Percentiles rank a stretch among this genome's conserved stretches.
phyloP scores from a whole-genome alignment of 2,797 vertebrate species.

The Labeo calbasu region DNA sequence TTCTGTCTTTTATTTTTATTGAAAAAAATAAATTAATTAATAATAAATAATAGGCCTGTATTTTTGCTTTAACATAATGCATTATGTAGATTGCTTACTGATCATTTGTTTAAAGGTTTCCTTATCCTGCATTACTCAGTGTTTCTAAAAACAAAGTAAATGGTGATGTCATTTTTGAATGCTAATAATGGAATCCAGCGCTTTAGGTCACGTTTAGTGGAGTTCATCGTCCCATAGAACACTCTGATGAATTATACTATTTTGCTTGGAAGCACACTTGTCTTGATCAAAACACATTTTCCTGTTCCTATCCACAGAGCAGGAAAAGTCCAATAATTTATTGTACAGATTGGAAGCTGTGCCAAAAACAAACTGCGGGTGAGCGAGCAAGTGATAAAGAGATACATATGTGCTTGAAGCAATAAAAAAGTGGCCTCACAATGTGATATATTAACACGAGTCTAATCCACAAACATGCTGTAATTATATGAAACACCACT shows the following conservation, averaged over 20 bases:
- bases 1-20: too few relatives aligned
- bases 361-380: conserved; percentile 33
- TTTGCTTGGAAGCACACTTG: conserved; percentile 41
- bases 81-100: not conserved
- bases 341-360: conserved; percentile 11
- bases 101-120: not conserved
- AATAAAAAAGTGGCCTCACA: conserved; percentile 24
- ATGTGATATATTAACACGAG: conserved; percentile 30
- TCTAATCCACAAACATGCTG: conserved; percentile 38
- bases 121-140: not conserved
- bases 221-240: conserved; percentile 5
- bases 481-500: conserved; percentile 34
- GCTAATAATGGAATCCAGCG: not conserved
- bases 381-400: conserved; percentile 15
- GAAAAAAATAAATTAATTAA: too few relatives aligned
- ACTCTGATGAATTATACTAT: conserved; percentile 14
- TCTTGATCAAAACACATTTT: conserved; percentile 39
- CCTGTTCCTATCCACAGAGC: conserved; percentile 32
- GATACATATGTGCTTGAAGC: conserved; percentile 14
- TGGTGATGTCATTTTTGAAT: conserved; percentile 18
- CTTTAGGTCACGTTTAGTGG: not conserved
- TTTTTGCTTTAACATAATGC: not conserved
- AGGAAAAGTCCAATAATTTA: conserved; percentile 33
- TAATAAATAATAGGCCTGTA: not conserved
- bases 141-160: conserved; percentile 12